These are phyloP conservation scores for Chloebia gouldiae DNA, from an alignment of 2,113 vertebrate species.

Conservation along the genomic window DNA sequence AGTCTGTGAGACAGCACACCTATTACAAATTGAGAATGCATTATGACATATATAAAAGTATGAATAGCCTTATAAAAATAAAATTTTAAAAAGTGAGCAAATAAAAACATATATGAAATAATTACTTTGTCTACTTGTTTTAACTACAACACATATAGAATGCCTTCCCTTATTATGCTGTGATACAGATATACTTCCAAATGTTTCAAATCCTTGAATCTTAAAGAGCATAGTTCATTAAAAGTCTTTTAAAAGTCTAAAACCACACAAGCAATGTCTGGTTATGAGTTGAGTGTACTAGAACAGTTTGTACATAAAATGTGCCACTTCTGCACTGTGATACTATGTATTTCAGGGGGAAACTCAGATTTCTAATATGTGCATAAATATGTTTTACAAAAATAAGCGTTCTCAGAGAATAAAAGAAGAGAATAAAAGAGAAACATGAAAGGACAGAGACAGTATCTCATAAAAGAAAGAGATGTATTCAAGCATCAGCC, in stretches of 20 bases:
- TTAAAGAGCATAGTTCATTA: slow-evolving; percentile 44
- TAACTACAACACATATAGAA: neutral
- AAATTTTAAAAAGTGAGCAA: neutral
- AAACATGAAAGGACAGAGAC: neutral
- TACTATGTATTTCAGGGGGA: slow-evolving; percentile 51
- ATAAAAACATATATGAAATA: neutral
- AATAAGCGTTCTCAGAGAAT: slow-evolving; percentile 42
- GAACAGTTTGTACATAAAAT: slow-evolving; percentile 39
- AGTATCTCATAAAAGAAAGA: slow-evolving; percentile 24
- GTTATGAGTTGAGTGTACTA: slow-evolving; percentile 25
- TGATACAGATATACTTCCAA: slow-evolving; percentile 47
- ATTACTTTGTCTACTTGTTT: neutral
- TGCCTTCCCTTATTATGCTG: slow-evolving; percentile 28
- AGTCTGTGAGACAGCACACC: neutral
- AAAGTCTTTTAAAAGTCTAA: neutral
- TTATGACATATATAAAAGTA: neutral
- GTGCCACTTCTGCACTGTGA: slow-evolving; percentile 19
- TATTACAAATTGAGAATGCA: neutral
- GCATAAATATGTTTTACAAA: slow-evolving; percentile 31
- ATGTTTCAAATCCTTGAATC: slow-evolving; percentile 52
- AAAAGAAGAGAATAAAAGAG: slow-evolving; percentile 45
- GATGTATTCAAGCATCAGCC: slow-evolving; percentile 49
- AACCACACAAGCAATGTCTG: neutral
- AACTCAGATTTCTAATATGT: slow-evolving; percentile 56
- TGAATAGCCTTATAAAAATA: neutral